phyloP scores from a whole-genome alignment of 2,888 invertebrate genomes.

The Aethes cnicana region DNA sequence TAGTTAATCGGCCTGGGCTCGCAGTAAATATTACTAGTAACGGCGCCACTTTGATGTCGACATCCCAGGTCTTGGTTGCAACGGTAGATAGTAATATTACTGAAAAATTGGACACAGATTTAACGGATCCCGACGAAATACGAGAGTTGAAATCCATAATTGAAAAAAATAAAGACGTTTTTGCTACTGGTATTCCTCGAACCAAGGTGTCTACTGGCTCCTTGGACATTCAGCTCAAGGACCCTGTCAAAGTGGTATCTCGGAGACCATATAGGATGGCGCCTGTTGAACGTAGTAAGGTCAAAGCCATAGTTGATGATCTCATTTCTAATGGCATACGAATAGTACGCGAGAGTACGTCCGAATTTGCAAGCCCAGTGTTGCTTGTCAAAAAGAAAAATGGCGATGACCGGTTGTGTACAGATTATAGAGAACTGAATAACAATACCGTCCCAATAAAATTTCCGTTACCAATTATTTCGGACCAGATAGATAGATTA shows the following conservation, averaged over 20 bases:
- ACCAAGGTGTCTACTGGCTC: slow-evolving; percentile 19
- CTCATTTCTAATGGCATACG: neutral
- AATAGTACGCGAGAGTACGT: too few relatives aligned
- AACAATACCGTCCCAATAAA: neutral
- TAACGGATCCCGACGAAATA: too few relatives aligned
- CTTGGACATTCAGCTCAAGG: slow-evolving; percentile 17
- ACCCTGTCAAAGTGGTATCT: slow-evolving; percentile 21
- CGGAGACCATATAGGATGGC: slow-evolving; percentile 27
- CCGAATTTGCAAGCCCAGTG: too few relatives aligned
- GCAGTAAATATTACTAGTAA: slow-evolving; percentile 4
- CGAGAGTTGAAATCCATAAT: neutral
- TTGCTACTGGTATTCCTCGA: slow-evolving; percentile 21
- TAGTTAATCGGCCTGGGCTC: slow-evolving; percentile 11
- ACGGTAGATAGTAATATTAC: too few relatives aligned
- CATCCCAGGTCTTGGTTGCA: neutral
- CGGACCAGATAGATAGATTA: too few relatives aligned
- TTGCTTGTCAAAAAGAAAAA: too few relatives aligned
- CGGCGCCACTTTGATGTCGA: slow-evolving; percentile 8
- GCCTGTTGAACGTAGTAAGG: slow-evolving; percentile 3
- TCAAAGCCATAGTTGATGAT: slow-evolving; percentile 2
- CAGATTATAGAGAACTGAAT: slow-evolving; percentile 1
- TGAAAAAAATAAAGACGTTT: neutral
- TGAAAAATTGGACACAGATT: too few relatives aligned
- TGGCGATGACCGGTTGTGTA: slow-evolving; percentile 1
- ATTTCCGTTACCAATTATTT: too few relatives aligned